A percentile compares a stretch with the other conserved stretches of the same genome.
Evolutionary conservation across 2,797 vertebrate genomes (phyloP).

Genomic region (Gambusia yucatana): DNA sequence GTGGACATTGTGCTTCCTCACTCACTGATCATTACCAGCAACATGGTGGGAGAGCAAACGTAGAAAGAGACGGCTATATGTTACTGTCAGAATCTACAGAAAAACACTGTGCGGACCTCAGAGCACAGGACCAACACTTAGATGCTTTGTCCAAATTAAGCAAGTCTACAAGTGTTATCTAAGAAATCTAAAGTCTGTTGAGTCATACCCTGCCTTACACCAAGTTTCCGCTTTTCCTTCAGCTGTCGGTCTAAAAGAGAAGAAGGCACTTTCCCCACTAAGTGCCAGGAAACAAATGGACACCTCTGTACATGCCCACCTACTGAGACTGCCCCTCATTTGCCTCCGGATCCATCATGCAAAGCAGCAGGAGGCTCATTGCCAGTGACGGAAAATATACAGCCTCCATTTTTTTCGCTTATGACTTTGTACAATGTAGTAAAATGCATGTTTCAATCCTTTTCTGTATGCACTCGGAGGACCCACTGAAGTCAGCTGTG

Average conservation of each 20-base stretch:
- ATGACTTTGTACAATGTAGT: slow-evolving; percentile 82
- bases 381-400: slow-evolving; percentile 62
- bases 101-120: slow-evolving; percentile 34
- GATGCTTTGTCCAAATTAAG: slow-evolving; percentile 49
- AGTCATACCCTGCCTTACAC: slow-evolving; percentile 81
- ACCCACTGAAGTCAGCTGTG: slow-evolving; percentile 65
- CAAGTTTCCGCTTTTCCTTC: slow-evolving; percentile 83
- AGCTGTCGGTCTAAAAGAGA: slow-evolving; percentile 84
- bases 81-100: slow-evolving; percentile 53
- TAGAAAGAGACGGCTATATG: slow-evolving; percentile 51
- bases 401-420: slow-evolving; percentile 64
- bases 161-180: slow-evolving; percentile 60
- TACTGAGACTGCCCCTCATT: slow-evolving; percentile 75
- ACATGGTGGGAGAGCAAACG: slow-evolving; percentile 43
- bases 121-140: slow-evolving; percentile 49
- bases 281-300: slow-evolving; percentile 80
- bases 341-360: slow-evolving; percentile 69
- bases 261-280: slow-evolving; percentile 73
- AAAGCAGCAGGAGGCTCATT: slow-evolving; percentile 67
- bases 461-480: slow-evolving; percentile 79
- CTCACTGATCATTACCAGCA: slow-evolving; percentile 58
- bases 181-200: slow-evolving; percentile 66
- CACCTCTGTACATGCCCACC: slow-evolving; percentile 81
- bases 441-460: slow-evolving; percentile 84
- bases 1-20: slow-evolving; percentile 54